These are phyloP conservation scores for Trichonephila inaurata DNA, from an alignment of 1,140 invertebrate genomes.

Conservation along the genomic window DNA sequence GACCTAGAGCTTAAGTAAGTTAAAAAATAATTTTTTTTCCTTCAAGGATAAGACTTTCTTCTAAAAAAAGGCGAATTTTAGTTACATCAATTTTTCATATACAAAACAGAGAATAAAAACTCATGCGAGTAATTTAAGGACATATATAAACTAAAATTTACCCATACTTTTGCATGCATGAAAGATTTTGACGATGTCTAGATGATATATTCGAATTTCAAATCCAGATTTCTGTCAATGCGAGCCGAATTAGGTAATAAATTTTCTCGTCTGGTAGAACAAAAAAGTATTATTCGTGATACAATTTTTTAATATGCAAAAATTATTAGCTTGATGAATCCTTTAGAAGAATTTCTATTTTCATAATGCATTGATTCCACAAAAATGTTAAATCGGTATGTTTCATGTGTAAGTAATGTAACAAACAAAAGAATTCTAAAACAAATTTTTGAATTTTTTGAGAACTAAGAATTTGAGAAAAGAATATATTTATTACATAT, in stretches of 20 bases:
- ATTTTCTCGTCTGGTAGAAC: too few species aligned
- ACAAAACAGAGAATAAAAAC: neutral
- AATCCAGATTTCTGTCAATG: neutral
- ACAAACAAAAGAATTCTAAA: too few species aligned
- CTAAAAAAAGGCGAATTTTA: neutral
- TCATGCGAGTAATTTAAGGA: neutral
- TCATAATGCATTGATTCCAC: too few species aligned
- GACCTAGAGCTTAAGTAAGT: neutral
- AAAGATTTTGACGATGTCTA: neutral
- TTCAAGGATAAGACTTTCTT: neutral
- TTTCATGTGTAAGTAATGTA: too few species aligned
- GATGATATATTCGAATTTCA: neutral
- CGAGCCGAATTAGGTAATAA: neutral
- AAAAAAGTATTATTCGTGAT: too few species aligned
- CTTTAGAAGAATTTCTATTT: too few species aligned
- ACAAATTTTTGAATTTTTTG: too few species aligned
- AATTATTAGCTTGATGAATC: too few species aligned
- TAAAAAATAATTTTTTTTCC: neutral
- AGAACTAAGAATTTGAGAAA: too few species aligned
- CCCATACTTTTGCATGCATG: neutral
- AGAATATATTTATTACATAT: too few species aligned
- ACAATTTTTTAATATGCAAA: too few species aligned
- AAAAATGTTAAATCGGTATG: too few species aligned
- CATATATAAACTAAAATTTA: constrained; percentile 9
- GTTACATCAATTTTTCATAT: neutral